phyloP scores from a whole-genome alignment of 1,140 invertebrate species.

The Calycopis cecrops region DNA sequence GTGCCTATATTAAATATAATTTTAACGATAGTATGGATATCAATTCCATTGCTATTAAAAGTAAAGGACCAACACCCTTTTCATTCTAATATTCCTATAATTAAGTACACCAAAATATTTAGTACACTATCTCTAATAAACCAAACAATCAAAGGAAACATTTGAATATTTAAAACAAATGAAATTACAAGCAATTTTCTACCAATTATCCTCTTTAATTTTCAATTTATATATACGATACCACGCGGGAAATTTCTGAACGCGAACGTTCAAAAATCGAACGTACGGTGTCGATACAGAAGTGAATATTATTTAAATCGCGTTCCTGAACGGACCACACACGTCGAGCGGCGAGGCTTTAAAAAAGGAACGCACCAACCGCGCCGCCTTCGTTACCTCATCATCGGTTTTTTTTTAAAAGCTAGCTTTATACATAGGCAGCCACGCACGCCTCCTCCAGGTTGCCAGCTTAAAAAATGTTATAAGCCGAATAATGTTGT shows the following conservation, averaged over 20 bases:
- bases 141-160: constrained; percentile 25
- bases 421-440: constrained; percentile 47
- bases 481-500: constrained; percentile 52
- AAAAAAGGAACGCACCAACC: constrained; percentile 62
- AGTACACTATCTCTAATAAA: constrained; percentile 16
- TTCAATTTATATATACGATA: constrained; percentile 30
- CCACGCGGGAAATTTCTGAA: constrained; percentile 26
- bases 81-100: no score
- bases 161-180: constrained; percentile 29
- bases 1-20: no score
- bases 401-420: constrained; percentile 56
- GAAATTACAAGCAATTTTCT: constrained; percentile 37
- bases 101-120: constrained; percentile 7
- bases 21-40: no score
- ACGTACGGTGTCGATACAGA: constrained; percentile 12
- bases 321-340: constrained; percentile 47
- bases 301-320: constrained; percentile 21
- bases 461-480: constrained; percentile 43
- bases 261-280: constrained; percentile 24
- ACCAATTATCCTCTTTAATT: constrained; percentile 38
- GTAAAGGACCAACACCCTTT: no score
- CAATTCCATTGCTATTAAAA: no score
- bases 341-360: constrained; percentile 51
- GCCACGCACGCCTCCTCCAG: constrained; percentile 35
- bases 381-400: constrained; percentile 64